Evolutionary conservation across 2,797 vertebrate genomes (phyloP), one percentile per base, ranked within the genome.

Genomic region (Perodicticus potto): DNA sequence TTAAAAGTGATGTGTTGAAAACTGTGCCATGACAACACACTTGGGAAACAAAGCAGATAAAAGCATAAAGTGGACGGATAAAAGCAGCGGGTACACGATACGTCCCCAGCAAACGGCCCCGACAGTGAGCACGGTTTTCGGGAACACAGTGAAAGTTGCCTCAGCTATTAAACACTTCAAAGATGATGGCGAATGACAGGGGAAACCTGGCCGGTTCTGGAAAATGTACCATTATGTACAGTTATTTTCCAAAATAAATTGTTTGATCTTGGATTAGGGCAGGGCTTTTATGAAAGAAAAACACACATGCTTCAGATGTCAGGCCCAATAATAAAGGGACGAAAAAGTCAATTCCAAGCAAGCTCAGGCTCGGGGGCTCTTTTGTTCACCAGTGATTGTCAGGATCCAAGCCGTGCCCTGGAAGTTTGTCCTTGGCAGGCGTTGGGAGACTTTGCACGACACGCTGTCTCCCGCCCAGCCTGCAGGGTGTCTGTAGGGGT

Each of bases 231-330:
- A 94, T 97, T 94, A 74, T 88, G 72, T 90, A 89, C 94, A 80
- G 93, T 96, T 96, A 97, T 95, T 97, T 97, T 97, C 94, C 77
- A 91, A 97, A 96, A 96, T 97, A 94, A 95, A 96, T 96, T 74
- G 92, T 97, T 95, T 97, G 92, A 95, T 97, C 94, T 94, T 86
- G 91, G 91, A 92, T 83, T 94, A 96, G 49, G 91, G 67, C 78
- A 89, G 81, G 67, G 89, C 84, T 89, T 96, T 96, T 87, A 82
- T 91, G 83, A 94, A 93, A 96, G 74, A 84, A 90, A 94, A 49
- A 86, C 22, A 81, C 78, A 49, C 22, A n/a, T 8, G 19, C 89
- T 93, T 96, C 67, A 49, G 57, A 87, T 96, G 95, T 95, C 92
- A 77, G 83, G 61, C 49, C 43, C 27, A 61, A 53, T 80, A 96